phyloP scores from a whole-genome alignment of 2,797 vertebrate species.

The Chloroceryle inda region DNA sequence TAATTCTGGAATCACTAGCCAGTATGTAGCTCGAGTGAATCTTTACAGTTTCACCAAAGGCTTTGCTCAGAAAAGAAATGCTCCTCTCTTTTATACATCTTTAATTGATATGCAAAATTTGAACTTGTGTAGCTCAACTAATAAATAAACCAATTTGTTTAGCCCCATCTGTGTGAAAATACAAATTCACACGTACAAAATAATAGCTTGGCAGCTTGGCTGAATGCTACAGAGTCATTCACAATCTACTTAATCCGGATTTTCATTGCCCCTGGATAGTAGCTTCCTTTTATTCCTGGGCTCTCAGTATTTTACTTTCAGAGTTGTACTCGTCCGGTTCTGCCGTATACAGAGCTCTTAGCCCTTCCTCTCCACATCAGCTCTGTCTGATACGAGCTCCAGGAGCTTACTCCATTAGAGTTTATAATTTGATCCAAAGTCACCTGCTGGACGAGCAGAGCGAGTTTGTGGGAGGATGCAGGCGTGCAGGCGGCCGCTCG shows the following conservation, averaged over 20 bases:
- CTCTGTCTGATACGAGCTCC: not conserved
- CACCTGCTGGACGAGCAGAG: slow-evolving; percentile 41
- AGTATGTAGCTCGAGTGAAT: not conserved
- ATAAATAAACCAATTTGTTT: not conserved
- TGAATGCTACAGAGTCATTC: not conserved
- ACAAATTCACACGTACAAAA: not conserved
- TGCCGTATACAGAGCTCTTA: not conserved
- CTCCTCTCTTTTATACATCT: not conserved
- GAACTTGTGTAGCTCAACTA: not conserved
- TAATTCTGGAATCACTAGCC: not conserved
- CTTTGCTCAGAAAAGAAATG: not conserved
- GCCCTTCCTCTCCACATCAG: not conserved
- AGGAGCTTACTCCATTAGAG: slow-evolving; percentile 29
- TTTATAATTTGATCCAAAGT: slow-evolving; percentile 53
- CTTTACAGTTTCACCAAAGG: not conserved
- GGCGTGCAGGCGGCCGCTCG: accelerated
- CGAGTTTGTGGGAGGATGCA: not conserved
- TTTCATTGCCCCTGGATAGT: not conserved
- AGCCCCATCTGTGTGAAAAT: slow-evolving; percentile 12
- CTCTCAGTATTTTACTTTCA: not conserved
- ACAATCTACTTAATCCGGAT: not conserved
- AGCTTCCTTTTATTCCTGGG: slow-evolving; percentile 14
- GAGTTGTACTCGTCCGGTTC: not conserved
- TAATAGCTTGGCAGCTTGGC: not conserved
- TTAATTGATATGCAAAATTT: slow-evolving; percentile 33